Base-by-base conservation (phyloP, 2,797 vertebrate species). In the Notoglanidium macrostoma region DNA sequence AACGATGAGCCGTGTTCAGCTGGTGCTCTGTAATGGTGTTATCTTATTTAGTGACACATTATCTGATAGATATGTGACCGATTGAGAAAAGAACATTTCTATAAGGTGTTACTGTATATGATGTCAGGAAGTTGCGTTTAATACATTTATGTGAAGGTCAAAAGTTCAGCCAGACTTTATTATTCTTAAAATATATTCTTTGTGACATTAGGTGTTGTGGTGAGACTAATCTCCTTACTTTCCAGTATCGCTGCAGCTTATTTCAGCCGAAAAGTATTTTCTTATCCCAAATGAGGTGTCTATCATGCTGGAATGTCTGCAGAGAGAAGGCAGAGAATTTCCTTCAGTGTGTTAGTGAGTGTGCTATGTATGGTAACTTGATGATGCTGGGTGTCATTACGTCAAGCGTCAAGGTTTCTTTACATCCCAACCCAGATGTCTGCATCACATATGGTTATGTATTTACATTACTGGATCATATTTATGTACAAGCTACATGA, bases 261-360 rank as follows among this genome's bases (percentile, higher is more conserved):
- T 92, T 94, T 91, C 93, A 89, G 91, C 92, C 91, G 93, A 91
- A 93, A 93, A 89, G 89, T 92, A 92, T 92, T 92, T 92, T 90
- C 92, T 92, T 83, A 83, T 83, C 81, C 81, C 63, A 83, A 83
- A 83, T 83, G 46, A 35, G 35, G 29, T 44, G 72, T 68, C 80
- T 67, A 23, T 44, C 91, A 89, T 63, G 92, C 54, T 63, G 54
- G 35, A 57, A 79, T 73, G 65, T 68, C 10, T 32, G 29, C 46
- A 14, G 15, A 83, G 46, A 68, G 81, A 83, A 67, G 63, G 63
- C 63, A 51, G 29, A 54, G 61, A 83, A 83, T 83, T 46, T 83
- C 19, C 23, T 12, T 35, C 61, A 44, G 9, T 23, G 46, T 68
- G n/a, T 26, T 9, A 32, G 80, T 67, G 40, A 46, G 79, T 46